Evolutionary conservation across 2,113 vertebrate species (phyloP).

Genomic region (Petroica traversi): DNA sequence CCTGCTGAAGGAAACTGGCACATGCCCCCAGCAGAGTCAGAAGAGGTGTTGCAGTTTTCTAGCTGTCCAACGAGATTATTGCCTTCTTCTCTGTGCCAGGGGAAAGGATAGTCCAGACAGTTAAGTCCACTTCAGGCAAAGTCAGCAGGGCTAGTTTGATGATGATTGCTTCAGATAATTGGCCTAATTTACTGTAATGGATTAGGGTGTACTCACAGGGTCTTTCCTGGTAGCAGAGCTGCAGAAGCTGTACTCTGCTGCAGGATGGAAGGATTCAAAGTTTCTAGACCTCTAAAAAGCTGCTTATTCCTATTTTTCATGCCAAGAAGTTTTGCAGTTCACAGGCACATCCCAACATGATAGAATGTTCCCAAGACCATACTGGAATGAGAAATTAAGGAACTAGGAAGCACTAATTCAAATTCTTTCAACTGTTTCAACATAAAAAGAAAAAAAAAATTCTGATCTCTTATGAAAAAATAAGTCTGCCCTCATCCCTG

Average conservation of each 20-base stretch:
- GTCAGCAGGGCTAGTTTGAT: background rate
- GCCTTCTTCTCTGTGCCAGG: background rate
- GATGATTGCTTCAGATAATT: background rate
- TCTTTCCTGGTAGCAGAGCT: background rate
- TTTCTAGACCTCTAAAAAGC: background rate
- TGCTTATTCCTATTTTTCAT: background rate
- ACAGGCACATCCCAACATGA: background rate
- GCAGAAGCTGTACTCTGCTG: background rate
- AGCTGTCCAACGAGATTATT: background rate
- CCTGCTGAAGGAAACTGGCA: background rate
- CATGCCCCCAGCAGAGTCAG: background rate
- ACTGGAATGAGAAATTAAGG: background rate
- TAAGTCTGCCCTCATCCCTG: background rate
- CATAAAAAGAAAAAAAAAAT: background rate
- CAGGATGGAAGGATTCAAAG: background rate
- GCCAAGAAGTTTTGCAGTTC: background rate
- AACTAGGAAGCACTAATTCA: background rate
- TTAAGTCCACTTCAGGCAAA: background rate
- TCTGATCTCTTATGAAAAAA: background rate
- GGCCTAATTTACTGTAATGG: conserved; percentile 15
- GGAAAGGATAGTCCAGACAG: background rate
- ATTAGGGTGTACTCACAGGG: background rate
- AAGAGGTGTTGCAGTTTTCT: background rate
- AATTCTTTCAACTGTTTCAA: background rate
- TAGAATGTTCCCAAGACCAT: background rate